Base-by-base conservation (phyloP, 2,797 vertebrate genomes). In the Danio kyathit region DNA sequence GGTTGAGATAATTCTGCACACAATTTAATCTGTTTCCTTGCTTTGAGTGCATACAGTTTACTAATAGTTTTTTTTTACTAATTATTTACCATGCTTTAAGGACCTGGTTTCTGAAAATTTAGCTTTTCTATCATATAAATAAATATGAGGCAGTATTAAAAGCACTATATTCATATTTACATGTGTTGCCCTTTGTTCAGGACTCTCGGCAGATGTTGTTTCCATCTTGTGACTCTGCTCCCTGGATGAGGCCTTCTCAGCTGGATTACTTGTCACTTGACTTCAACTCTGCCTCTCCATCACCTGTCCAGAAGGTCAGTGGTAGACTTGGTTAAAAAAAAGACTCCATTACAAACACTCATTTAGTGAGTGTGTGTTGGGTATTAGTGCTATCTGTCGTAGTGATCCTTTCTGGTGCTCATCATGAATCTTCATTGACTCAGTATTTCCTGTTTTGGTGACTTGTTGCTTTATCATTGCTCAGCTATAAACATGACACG, bases 261-360 rank as follows among this genome's bases (percentile, higher is more conserved):
- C 94, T 99, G 52, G 98, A 99, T 87, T 99, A 99, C 90, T 91
- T 99, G 90, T 96, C 96, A 5, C 90, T 99, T 91, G 97, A 97
- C 93, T 99, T 99, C 89, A 97, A 99, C 86, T 96, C 96, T 9
- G 93, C 95, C 19, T 96, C 96, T 41, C 95, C 96, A 11, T 96
- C 96, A 57, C 97, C 97, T 84, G 95, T 95, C 44, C 97, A 96
- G 84, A 98, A 98, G 96, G 98, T 99, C 93, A 67, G 82, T 81
- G 59, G 2, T 14, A 5, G 5, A 9, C 44, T 17, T 56, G 38
- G 1, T 12, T 46, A 52, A 11, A 49, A 38, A 13, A 51, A 38
- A 41, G 3, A 21, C 9, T 71, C 19, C 10, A 44, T 16, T 40
- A 40, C 46, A 49, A 6, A 8, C 6, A 1, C 40, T 48, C 17